A percentile compares a stretch with the other conserved stretches of the same genome.
phyloP scores from a whole-genome alignment of 2,113 vertebrate genomes.

The Rhinogobius similis region DNA sequence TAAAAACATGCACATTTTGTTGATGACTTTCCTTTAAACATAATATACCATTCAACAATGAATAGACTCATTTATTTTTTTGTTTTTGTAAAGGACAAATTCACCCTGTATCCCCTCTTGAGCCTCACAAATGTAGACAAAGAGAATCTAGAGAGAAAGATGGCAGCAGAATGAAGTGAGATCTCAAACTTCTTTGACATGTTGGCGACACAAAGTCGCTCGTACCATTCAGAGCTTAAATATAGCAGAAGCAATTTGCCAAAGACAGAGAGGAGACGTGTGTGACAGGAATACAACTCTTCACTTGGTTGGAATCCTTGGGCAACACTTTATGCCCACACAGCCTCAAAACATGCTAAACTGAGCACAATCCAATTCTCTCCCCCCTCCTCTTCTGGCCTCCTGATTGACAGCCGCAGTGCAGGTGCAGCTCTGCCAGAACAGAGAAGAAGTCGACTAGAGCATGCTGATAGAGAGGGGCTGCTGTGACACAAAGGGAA shows the following conservation, averaged over 20 bases:
- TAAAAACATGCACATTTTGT: not conserved
- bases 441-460: slow-evolving; percentile 42
- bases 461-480: slow-evolving; percentile 26
- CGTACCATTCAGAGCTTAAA: slow-evolving; percentile 46
- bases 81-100: slow-evolving; percentile 52
- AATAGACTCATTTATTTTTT: slow-evolving; percentile 19
- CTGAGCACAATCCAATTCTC: slow-evolving; percentile 26
- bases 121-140: slow-evolving; percentile 18
- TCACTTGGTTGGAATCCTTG: slow-evolving; percentile 41
- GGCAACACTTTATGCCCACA: slow-evolving; percentile 47
- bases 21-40: not conserved
- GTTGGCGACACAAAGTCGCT: slow-evolving; percentile 47
- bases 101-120: slow-evolving; percentile 43
- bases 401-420: slow-evolving; percentile 69
- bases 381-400: slow-evolving; percentile 26
- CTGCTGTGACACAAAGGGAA: slow-evolving; percentile 33
- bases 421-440: slow-evolving; percentile 57
- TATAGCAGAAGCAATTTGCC: slow-evolving; percentile 58
- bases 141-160: slow-evolving; percentile 6
- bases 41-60: not conserved
- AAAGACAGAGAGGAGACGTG: slow-evolving; percentile 46
- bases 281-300: slow-evolving; percentile 38
- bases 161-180: slow-evolving; percentile 38
- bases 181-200: slow-evolving; percentile 62
- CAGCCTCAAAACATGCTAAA: slow-evolving; percentile 52